Conservation (phyloP, 2,113 vertebrate species). For the Rhea americana region DNA sequence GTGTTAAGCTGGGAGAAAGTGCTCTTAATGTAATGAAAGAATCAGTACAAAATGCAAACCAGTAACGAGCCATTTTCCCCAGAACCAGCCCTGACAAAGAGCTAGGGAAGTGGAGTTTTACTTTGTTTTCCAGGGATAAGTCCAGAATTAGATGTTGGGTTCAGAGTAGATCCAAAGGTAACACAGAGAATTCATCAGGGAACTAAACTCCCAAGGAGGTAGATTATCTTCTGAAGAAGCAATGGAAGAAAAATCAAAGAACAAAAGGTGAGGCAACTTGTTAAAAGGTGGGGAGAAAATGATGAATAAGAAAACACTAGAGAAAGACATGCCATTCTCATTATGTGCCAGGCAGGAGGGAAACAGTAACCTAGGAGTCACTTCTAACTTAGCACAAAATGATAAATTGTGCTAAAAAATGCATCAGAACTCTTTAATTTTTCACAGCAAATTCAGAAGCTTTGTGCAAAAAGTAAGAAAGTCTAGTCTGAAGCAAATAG, state of each 20-base stretch:
- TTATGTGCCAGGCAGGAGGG: constrained; percentile 15
- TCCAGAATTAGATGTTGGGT: neutral
- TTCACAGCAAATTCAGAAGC: neutral
- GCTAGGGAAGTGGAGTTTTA: neutral
- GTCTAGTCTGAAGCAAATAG: neutral
- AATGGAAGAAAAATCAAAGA: constrained; percentile 25
- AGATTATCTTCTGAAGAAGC: neutral
- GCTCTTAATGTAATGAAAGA: constrained; percentile 24
- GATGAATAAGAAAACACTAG: constrained; percentile 16
- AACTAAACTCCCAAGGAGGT: neutral
- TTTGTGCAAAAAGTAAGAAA: neutral
- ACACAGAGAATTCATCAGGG: neutral
- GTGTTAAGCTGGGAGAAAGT: constrained; percentile 3
- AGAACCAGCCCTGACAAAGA: neutral
- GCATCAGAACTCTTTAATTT: constrained; percentile 3
- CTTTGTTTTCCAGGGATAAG: neutral
- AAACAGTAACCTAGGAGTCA: neutral
- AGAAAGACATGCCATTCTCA: neutral
- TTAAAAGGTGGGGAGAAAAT: constrained; percentile 7
- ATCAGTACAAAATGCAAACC: neutral
- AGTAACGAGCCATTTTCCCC: neutral
- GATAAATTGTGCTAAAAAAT: constrained; percentile 3
- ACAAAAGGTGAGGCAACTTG: constrained; percentile 26
- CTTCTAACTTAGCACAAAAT: constrained; percentile 14
- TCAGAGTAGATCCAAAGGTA: neutral